Percentiles rank a stretch among this genome's conserved stretches.
Evolutionary conservation across 2,888 invertebrate species (phyloP).

Genomic region (Oscheius myriophilus): DNA sequence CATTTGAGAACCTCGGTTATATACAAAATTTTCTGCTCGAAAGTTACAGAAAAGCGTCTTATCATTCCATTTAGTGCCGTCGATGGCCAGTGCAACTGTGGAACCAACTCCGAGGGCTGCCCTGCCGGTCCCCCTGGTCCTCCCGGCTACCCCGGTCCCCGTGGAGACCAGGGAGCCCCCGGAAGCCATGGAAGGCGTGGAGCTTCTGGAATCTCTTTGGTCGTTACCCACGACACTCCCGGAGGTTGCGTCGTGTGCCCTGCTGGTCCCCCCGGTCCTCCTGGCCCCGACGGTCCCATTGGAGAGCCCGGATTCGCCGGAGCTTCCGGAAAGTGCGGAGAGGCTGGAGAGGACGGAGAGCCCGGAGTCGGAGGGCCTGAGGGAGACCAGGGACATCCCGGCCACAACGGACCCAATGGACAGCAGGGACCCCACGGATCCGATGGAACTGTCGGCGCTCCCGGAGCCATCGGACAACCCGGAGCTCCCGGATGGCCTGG

Average conservation of each 20-base stretch:
- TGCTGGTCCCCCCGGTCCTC: slow-evolving; percentile 48
- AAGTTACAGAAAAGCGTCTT: neutral
- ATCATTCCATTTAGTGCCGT: slow-evolving; percentile 16
- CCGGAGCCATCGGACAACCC: slow-evolving; percentile 46
- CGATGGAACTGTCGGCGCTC: slow-evolving; percentile 41
- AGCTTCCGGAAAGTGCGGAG: slow-evolving; percentile 44
- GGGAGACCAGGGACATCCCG: slow-evolving; percentile 36
- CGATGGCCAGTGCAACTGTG: slow-evolving; percentile 42
- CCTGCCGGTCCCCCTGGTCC: slow-evolving; percentile 61
- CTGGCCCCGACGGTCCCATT: slow-evolving; percentile 32
- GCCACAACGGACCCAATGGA: slow-evolving; percentile 34
- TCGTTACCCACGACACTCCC: slow-evolving; percentile 48
- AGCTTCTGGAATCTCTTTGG: slow-evolving; percentile 47
- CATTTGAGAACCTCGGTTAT: too few species aligned
- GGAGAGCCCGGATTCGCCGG: slow-evolving; percentile 53
- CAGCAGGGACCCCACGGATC: slow-evolving; percentile 38
- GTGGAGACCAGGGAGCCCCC: slow-evolving; percentile 51
- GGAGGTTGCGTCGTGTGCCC: slow-evolving; percentile 55
- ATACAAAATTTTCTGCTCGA: too few species aligned
- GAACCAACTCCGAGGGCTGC: slow-evolving; percentile 48
- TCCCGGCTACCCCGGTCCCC: slow-evolving; percentile 47
- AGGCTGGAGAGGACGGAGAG: slow-evolving; percentile 50
- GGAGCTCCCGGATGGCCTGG: slow-evolving; percentile 55
- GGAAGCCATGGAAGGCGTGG: slow-evolving; percentile 53
- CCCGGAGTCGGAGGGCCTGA: slow-evolving; percentile 44